Conservation (phyloP, 2,888 invertebrate genomes). For the Psococerastis gibbosa region DNA sequence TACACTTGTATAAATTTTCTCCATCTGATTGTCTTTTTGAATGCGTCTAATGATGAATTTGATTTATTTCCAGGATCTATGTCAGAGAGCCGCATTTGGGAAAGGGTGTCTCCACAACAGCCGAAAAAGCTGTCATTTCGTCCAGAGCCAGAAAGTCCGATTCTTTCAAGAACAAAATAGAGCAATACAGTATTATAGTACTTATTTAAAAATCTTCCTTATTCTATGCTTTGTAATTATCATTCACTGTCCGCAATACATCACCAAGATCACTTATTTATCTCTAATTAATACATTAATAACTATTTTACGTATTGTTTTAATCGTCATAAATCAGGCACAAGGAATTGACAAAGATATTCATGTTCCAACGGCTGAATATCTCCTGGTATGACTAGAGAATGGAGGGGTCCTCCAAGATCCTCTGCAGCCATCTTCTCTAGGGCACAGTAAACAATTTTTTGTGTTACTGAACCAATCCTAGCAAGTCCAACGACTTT, state of each 20-base stretch:
- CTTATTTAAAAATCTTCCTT: no score
- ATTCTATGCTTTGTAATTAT: no score
- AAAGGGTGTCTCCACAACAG: slow-evolving; percentile 4
- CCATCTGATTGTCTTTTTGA: no score
- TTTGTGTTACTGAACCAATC: slow-evolving; percentile 65
- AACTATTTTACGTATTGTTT: no score
- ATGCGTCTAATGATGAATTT: no score
- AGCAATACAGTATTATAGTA: not conserved
- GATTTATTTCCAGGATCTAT: slow-evolving; percentile 1
- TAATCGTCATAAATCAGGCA: no score
- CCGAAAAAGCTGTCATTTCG: slow-evolving; percentile 8
- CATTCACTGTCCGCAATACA: no score
- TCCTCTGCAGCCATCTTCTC: slow-evolving; percentile 48
- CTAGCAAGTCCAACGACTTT: slow-evolving; percentile 75
- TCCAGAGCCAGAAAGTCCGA: slow-evolving; percentile 7
- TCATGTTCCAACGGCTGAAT: slow-evolving; percentile 86
- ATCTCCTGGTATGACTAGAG: slow-evolving; percentile 70
- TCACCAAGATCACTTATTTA: no score
- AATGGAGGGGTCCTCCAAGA: slow-evolving; percentile 85
- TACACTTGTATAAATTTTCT: no score
- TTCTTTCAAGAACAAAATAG: not conserved
- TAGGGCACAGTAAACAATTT: slow-evolving; percentile 54
- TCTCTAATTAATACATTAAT: no score
- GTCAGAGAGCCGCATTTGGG: slow-evolving; percentile 1
- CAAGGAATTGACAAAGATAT: slow-evolving; percentile 49